Percentiles rank a stretch among this genome's conserved stretches.
phyloP scores from a whole-genome alignment of 1,140 invertebrate genomes.

The Drosophila teissieri region DNA sequence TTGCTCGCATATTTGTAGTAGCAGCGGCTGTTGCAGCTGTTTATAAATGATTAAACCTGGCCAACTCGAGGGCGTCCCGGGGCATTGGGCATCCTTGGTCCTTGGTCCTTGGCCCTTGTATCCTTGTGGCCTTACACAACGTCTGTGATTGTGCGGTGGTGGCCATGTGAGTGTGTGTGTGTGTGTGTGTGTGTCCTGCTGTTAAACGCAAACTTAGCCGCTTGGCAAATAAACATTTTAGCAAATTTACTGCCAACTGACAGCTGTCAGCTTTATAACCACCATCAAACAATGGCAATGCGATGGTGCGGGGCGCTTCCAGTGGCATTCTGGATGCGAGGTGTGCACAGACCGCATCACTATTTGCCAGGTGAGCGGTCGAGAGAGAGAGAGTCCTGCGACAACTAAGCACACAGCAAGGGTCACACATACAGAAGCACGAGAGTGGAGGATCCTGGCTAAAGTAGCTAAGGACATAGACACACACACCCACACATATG shows the following conservation, averaged over 20 bases:
- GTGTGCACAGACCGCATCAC: slow-evolving; percentile 64
- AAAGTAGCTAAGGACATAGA: slow-evolving; percentile 44
- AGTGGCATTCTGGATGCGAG: slow-evolving; percentile 41
- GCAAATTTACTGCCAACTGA: slow-evolving; percentile 83
- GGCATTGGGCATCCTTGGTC: slow-evolving; percentile 29
- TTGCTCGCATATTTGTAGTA: slow-evolving; percentile 48
- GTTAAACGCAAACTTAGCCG: slow-evolving; percentile 78
- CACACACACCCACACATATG: slow-evolving; percentile 12
- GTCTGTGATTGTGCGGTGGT: slow-evolving; percentile 64
- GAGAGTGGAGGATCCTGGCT: slow-evolving; percentile 14
- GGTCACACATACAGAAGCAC: slow-evolving; percentile 28
- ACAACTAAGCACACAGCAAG: slow-evolving; percentile 64
- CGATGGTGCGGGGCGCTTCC: neutral
- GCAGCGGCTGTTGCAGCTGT: slow-evolving; percentile 56
- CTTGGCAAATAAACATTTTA: slow-evolving; percentile 83
- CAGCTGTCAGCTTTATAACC: slow-evolving; percentile 83
- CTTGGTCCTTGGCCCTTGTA: slow-evolving; percentile 33
- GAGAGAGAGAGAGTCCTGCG: slow-evolving; percentile 39
- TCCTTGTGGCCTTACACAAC: slow-evolving; percentile 48
- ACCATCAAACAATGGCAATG: slow-evolving; percentile 74
- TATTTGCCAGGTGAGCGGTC: slow-evolving; percentile 52
- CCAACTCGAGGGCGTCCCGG: slow-evolving; percentile 50
- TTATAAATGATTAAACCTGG: slow-evolving; percentile 79
- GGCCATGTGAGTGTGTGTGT: neutral
- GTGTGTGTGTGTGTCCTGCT: slow-evolving; percentile 36